Evolutionary conservation across 2,113 vertebrate genomes (phyloP).

Genomic region (Ovis aries): DNA sequence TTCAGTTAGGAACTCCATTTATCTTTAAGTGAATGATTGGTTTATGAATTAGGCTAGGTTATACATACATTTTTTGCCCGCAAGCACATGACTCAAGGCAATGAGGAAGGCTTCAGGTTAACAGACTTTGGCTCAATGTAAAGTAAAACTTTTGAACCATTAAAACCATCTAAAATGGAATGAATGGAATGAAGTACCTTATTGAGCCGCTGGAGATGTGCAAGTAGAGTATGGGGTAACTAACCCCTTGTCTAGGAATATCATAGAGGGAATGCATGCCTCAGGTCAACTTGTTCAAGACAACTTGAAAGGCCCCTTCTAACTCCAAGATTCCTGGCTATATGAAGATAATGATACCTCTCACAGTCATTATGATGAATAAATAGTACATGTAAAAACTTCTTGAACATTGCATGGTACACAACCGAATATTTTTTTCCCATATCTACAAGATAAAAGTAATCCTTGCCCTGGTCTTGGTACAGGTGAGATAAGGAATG

Average conservation of each 20-base stretch:
- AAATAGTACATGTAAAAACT: background rate
- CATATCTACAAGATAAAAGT: background rate
- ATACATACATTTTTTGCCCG: background rate
- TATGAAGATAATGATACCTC: background rate
- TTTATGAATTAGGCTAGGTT: background rate
- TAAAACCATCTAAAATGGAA: slow-evolving; percentile 8
- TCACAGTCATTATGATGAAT: background rate
- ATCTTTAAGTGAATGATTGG: background rate
- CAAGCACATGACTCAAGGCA: background rate
- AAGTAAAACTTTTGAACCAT: background rate
- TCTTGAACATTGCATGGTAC: background rate
- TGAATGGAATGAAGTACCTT: background rate
- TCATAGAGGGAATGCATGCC: background rate
- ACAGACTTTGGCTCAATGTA: background rate
- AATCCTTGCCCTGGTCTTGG: background rate
- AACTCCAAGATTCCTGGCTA: background rate
- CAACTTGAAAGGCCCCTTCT: background rate
- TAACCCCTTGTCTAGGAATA: background rate
- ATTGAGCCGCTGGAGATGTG: background rate
- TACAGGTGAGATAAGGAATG: background rate
- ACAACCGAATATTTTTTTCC: background rate
- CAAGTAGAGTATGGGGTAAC: background rate
- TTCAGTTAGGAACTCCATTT: background rate
- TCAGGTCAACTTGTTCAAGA: background rate
- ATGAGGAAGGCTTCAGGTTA: background rate